Conservation (phyloP, 2,113 vertebrate genomes). For the Zosterops pallidus region DNA sequence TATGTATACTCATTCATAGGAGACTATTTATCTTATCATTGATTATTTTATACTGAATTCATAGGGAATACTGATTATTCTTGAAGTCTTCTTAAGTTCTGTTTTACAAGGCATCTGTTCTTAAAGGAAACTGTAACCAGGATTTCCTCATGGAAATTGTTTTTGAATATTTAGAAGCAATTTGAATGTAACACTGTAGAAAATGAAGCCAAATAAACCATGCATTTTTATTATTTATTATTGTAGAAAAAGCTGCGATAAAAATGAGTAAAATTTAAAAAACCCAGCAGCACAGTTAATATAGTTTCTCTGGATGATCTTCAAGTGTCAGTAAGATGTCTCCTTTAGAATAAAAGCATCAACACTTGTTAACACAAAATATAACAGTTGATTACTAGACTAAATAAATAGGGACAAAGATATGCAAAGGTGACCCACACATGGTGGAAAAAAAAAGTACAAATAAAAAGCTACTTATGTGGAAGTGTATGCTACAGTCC, state of each 20-base stretch:
- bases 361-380: neutral
- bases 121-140: neutral
- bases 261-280: neutral
- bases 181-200: neutral
- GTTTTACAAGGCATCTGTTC: neutral
- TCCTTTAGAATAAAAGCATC: neutral
- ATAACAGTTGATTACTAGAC: neutral
- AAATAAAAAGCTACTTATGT: neutral
- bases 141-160: neutral
- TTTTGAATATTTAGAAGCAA: neutral
- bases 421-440: neutral
- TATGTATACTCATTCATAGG: neutral
- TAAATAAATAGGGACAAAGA: neutral
- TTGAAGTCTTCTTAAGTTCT: neutral
- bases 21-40: neutral
- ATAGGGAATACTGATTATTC: neutral
- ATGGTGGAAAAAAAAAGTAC: neutral
- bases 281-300: neutral
- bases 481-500: neutral
- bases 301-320: neutral
- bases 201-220: neutral
- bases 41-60: neutral
- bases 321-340: neutral
- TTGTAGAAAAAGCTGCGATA: neutral
- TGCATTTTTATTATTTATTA: neutral